These are phyloP conservation scores for Eucidaris tribuloides DNA, from an alignment of 35 echinoderm and acorn worm genomes.

Conservation along the genomic window DNA sequence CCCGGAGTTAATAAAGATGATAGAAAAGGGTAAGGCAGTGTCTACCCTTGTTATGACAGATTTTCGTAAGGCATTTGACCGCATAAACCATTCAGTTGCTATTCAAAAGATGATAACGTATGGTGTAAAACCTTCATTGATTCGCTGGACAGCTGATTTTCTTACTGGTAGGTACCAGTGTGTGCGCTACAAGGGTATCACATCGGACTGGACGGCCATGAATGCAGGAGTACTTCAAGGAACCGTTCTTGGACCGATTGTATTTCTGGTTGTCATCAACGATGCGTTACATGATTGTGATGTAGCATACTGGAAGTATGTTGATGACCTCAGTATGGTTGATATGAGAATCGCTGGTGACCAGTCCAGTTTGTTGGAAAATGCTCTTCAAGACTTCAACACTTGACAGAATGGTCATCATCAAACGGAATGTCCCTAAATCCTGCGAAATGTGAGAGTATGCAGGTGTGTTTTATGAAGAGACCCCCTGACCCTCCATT, in stretches of 20 bases:
- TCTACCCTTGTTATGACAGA: conserved; percentile 44
- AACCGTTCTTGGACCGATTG: conserved; percentile 54
- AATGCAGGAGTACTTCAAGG: conserved; percentile 53
- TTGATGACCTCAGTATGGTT: conserved; percentile 55
- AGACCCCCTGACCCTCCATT: neutral
- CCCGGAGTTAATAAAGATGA: conserved; percentile 19
- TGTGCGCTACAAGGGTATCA: conserved; percentile 24
- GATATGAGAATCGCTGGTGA: conserved; percentile 12
- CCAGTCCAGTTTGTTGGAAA: conserved; percentile 19
- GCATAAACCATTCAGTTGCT: conserved; percentile 15
- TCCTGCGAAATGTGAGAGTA: conserved; percentile 42
- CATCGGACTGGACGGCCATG: conserved; percentile 25
- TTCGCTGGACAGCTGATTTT: conserved; percentile 55
- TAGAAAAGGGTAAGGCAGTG: neutral
- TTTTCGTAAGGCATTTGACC: conserved; percentile 53
- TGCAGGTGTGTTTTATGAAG: conserved; percentile 38
- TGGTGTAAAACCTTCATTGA: conserved; percentile 24
- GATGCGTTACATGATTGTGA: conserved; percentile 25
- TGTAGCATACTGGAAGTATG: conserved; percentile 60
- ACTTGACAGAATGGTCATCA: conserved; percentile 17
- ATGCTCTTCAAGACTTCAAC: neutral
- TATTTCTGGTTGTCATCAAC: conserved; percentile 58
- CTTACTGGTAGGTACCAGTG: conserved; percentile 18
- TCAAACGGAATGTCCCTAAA: conserved; percentile 40
- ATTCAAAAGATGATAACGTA: conserved; percentile 35